Conservation (phyloP, 2,113 vertebrate species). For the Chaetodon trifascialis region DNA sequence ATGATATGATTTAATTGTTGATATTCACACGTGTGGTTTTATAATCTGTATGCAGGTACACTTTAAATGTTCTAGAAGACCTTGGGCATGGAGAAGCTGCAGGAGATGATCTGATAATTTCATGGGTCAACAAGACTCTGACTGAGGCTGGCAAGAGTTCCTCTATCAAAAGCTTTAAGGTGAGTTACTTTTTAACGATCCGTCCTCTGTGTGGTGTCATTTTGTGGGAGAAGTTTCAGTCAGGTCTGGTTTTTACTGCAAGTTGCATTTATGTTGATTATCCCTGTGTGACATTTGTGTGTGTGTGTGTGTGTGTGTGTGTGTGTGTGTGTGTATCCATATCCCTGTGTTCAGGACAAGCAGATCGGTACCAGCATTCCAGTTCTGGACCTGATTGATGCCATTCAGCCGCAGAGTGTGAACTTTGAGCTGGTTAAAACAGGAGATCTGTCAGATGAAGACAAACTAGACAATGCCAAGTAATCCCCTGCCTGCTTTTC, state of each 20-base stretch:
- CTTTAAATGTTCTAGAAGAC: constrained; percentile 91
- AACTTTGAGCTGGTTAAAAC: constrained; percentile 95
- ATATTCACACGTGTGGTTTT: not conserved
- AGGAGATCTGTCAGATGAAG: constrained; percentile 86
- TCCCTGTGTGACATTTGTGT: not conserved
- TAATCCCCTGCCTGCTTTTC: constrained; percentile 70
- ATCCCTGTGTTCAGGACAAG: constrained; percentile 87
- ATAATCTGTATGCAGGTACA: constrained; percentile 86
- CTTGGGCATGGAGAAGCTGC: constrained; percentile 92
- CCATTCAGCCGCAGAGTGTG: constrained; percentile 93
- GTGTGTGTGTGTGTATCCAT: constrained; percentile 23
- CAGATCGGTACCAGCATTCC: constrained; percentile 91
- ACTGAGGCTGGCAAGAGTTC: constrained; percentile 89
- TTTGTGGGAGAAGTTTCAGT: not conserved
- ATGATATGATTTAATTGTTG: not conserved
- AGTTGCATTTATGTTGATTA: not conserved
- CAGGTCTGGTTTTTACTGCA: not conserved
- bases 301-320: not conserved
- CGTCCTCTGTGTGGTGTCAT: not conserved
- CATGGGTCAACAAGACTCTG: constrained; percentile 94
- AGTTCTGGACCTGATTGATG: constrained; percentile 95
- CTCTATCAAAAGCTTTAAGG: constrained; percentile 95
- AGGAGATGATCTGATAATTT: constrained; percentile 94
- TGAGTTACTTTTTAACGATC: not conserved
- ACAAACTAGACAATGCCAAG: constrained; percentile 96